Conservation (phyloP, 2,888 invertebrate genomes). For the Nysson spinosus region DNA sequence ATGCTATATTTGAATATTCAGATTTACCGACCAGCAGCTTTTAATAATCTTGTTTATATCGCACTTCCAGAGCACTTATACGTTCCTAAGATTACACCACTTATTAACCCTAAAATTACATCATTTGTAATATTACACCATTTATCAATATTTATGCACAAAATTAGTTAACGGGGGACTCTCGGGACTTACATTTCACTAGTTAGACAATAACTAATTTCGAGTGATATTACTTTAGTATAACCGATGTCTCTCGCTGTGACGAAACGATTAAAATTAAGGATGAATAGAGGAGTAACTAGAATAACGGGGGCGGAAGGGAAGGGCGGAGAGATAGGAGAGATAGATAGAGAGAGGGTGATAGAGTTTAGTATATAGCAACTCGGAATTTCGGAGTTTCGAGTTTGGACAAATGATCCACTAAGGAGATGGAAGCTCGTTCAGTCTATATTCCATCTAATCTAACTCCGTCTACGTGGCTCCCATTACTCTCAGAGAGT, state of each 20-base stretch:
- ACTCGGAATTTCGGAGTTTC: constrained; percentile 50
- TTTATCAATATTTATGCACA: no score
- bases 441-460: constrained; percentile 55
- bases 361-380: no score
- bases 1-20: no score
- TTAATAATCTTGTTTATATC: no score
- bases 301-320: not conserved
- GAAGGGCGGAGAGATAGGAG: constrained; percentile 4
- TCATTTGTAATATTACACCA: no score
- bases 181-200: not conserved
- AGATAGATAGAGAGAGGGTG: not conserved
- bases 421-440: constrained; percentile 54
- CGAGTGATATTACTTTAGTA: not conserved
- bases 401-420: constrained; percentile 58
- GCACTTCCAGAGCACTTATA: no score
- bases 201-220: constrained; percentile 24
- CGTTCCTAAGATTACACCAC: no score
- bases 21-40: no score
- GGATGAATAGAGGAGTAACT: constrained; percentile 34
- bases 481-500: constrained; percentile 50
- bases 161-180: no score
- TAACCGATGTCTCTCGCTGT: constrained; percentile 7
- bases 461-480: constrained; percentile 48
- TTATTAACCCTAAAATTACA: no score
- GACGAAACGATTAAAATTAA: constrained; percentile 54